Conservation (phyloP, 2,113 vertebrate genomes). For the Calypte anna region DNA sequence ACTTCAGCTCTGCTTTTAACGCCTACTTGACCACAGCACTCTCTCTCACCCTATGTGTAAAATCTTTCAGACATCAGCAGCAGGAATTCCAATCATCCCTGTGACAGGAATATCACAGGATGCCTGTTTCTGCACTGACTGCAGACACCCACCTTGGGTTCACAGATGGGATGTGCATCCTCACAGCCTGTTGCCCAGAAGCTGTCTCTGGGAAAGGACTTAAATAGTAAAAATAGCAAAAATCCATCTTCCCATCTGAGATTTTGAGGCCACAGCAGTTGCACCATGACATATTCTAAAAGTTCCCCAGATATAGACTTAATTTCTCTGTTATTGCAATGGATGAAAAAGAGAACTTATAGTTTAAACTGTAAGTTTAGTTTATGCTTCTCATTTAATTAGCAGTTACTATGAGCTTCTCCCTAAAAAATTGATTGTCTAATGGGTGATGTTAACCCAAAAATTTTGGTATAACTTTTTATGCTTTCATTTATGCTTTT, state of each 20-base stretch:
- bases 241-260: background rate
- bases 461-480: background rate
- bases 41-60: background rate
- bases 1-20: background rate
- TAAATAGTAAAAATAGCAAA: background rate
- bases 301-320: background rate
- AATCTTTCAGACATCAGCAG: background rate
- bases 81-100: background rate
- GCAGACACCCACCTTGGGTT: fast-evolving
- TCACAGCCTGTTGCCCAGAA: background rate
- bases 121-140: background rate
- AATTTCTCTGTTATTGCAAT: background rate
- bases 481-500: background rate
- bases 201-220: background rate
- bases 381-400: background rate
- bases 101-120: background rate
- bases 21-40: background rate
- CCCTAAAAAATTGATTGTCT: background rate
- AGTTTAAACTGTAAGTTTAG: background rate
- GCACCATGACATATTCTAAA: background rate
- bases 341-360: background rate
- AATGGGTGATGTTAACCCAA: background rate
- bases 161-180: too few species aligned
- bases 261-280: background rate
- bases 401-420: background rate